A percentile compares a stretch with the other conserved stretches of the same genome.
These are phyloP conservation scores for Drusus annulatus DNA, from an alignment of 1,140 invertebrate genomes.

Conservation along the genomic window DNA sequence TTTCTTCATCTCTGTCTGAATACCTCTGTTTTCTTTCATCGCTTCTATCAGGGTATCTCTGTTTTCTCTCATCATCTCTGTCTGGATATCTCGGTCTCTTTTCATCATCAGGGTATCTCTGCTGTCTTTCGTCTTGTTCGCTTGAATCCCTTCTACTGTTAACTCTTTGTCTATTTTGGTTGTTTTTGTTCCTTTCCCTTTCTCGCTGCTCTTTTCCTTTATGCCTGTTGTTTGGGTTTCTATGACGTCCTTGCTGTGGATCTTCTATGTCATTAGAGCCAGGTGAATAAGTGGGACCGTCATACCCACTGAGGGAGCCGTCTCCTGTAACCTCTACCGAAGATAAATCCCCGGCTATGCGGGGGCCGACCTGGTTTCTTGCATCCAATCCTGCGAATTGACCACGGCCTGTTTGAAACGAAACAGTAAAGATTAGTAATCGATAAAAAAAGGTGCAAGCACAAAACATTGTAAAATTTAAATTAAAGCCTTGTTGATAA, in stretches of 20 bases:
- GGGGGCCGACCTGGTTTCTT: slow-evolving; percentile 38
- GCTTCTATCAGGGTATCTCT: background rate
- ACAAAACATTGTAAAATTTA: background rate
- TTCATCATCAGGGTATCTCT: background rate
- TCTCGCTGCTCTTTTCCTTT: slow-evolving; percentile 12
- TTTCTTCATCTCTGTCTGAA: background rate
- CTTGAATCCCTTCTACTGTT: background rate
- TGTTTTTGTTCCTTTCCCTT: slow-evolving; percentile 12
- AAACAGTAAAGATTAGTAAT: slow-evolving; percentile 25
- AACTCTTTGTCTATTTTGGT: slow-evolving; percentile 5
- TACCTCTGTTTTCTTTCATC: background rate
- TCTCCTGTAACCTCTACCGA: slow-evolving; percentile 45
- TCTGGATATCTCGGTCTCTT: background rate
- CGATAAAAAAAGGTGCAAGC: background rate
- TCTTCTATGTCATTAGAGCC: slow-evolving; percentile 58
- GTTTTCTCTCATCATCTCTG: background rate
- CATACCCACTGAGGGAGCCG: slow-evolving; percentile 49
- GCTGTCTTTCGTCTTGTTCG: background rate
- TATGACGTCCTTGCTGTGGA: slow-evolving; percentile 16
- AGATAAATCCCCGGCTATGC: slow-evolving; percentile 39
- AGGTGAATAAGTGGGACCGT: slow-evolving; percentile 36
- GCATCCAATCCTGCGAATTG: slow-evolving; percentile 44
- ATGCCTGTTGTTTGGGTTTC: slow-evolving; percentile 23
- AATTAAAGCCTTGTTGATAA: too few species aligned
- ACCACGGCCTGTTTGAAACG: slow-evolving; percentile 31